These are phyloP conservation scores for Deilephila porcellus DNA, from an alignment of 2,888 invertebrate species.

Conservation along the genomic window DNA sequence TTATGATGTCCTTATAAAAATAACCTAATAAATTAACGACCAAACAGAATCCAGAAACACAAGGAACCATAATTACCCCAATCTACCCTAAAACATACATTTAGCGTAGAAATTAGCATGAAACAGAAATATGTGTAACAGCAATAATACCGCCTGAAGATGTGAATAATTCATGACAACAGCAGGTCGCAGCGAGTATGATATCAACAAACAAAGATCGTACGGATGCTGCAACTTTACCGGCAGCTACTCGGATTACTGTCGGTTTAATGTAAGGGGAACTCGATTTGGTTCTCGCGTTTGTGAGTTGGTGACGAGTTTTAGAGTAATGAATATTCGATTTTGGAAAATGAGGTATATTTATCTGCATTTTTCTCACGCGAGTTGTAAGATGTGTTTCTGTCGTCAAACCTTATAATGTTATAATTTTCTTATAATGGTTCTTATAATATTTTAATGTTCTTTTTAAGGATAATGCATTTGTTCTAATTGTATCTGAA, in stretches of 20 bases:
- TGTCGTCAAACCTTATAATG: too few species aligned
- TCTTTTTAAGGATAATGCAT: too few species aligned
- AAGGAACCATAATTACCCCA: too few species aligned
- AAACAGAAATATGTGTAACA: conserved; percentile 24
- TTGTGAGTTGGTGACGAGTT: background rate
- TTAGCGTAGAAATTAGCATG: conserved; percentile 15
- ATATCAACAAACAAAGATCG: conserved; percentile 63
- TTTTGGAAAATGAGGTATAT: too few species aligned
- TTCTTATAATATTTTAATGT: too few species aligned
- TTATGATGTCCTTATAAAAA: too few species aligned
- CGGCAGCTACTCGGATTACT: conserved; percentile 36
- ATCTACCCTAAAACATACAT: background rate
- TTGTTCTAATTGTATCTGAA: too few species aligned
- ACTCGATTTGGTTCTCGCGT: background rate
- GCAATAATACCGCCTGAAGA: conserved; percentile 16
- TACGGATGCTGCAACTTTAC: conserved; percentile 42
- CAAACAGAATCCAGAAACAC: background rate
- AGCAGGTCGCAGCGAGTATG: conserved; percentile 48
- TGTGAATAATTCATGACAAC: conserved; percentile 65
- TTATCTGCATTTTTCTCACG: too few species aligned
- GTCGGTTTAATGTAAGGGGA: conserved; percentile 29
- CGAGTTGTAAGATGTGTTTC: too few species aligned
- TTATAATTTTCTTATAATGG: too few species aligned
- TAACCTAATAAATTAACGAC: too few species aligned
- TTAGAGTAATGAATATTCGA: too few species aligned